phyloP scores from a whole-genome alignment of 2,888 invertebrate species.

The Seira musarum region DNA sequence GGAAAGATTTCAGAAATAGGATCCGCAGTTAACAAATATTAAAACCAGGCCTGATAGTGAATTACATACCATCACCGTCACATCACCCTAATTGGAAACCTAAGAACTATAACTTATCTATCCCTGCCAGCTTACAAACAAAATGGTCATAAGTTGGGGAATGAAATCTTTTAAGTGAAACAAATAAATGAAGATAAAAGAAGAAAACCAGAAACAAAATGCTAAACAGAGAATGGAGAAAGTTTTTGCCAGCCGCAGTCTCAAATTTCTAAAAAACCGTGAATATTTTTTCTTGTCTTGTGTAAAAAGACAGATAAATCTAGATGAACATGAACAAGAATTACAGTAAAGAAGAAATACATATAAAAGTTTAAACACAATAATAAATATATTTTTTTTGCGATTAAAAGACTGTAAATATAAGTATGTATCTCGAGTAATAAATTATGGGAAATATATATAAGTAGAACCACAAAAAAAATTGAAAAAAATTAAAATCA shows the following conservation, averaged over 20 bases:
- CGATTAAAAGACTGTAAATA: neutral
- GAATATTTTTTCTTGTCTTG: neutral
- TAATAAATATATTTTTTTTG: neutral
- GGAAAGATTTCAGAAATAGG: no score
- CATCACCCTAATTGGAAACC: no score
- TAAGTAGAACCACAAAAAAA: conserved; percentile 18
- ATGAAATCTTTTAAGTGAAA: conserved; percentile 70
- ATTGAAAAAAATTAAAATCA: neutral
- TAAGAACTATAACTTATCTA: no score
- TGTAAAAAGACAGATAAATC: conserved; percentile 13
- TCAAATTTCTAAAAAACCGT: conserved; percentile 10
- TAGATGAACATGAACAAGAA: neutral
- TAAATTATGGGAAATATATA: neutral
- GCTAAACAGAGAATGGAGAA: neutral
- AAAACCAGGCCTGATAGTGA: no score
- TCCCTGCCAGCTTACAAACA: no score
- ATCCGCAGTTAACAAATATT: no score
- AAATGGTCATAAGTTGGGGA: neutral
- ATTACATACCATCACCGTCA: no score
- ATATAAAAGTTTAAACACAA: conserved; percentile 13
- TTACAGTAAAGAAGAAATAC: neutral
- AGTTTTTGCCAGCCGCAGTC: conserved; percentile 12
- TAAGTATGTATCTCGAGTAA: neutral
- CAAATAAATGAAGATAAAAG: conserved; percentile 72
- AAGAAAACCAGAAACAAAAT: neutral